Evolutionary conservation across 2,888 invertebrate genomes (phyloP), one percentile per base, ranked within the genome.

Genomic region (Patella caerulea): DNA sequence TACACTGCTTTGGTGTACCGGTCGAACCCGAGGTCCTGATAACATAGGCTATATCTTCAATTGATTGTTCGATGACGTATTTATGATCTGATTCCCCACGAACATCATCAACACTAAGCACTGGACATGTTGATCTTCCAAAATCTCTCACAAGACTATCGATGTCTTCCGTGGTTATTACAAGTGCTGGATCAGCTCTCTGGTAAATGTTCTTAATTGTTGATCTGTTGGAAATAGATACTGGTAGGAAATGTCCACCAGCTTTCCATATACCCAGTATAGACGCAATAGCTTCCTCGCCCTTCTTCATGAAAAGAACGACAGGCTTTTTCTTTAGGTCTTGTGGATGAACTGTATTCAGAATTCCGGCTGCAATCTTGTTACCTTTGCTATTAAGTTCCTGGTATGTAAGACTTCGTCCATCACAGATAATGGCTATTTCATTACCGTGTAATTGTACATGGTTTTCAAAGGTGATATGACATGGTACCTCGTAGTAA

Each of bases 1-100:
- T 24, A 29, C 70, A 71, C 52, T 65, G 55, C 56, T 76, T 76
- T 65, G 76, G 76, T 72, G 55, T 76, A 15, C 76, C 76, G 12
- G 76, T 76, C 17, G 76, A 76, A 9, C 76, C 76, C 17, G 76
- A 76, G 29, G 76, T 76, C 53, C 69, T 54, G 17, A 76, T 76
- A n/a, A 73, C 69, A 45, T 76, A 76, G 72, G 76, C 76, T 3
- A 73, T 19, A 17, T 56, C 59, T 17, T 72, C 69, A 29, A 70
- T 71, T 29, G 34, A 29, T 3, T 56, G 24, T 5, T 7, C 55
- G 17, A 45, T 15, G 2, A 72, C 34, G n/a, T 54, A 34, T 19
- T 54, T 59, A 34, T 24, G 15, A n/a, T 15, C 15, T 29, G 59
- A 15, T n/a, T 34, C 19, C 2, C 55, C 55, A 3, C 12, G 1